Evolutionary conservation across 1,140 invertebrate genomes (phyloP).

Genomic region (Berghia stephanieae): DNA sequence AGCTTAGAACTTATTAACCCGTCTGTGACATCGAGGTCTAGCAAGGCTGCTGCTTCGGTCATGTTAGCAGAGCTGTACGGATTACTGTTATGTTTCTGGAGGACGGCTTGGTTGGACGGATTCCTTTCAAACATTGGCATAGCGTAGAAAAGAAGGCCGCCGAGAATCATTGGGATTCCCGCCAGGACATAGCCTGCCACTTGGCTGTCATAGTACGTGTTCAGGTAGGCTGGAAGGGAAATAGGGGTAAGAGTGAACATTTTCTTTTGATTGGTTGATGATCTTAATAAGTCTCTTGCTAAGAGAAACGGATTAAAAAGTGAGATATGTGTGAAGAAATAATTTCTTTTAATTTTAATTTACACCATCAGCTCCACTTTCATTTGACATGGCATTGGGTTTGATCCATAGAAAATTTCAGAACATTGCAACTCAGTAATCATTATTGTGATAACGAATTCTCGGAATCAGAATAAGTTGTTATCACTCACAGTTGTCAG

Average conservation of each 20-base stretch:
- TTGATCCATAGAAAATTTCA: too few relatives aligned
- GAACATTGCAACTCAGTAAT: too few relatives aligned
- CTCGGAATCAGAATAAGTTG: too few relatives aligned
- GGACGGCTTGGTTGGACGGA: slow-evolving; percentile 55
- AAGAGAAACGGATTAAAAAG: too few relatives aligned
- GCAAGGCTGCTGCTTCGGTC: slow-evolving; percentile 56
- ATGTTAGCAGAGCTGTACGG: slow-evolving; percentile 49
- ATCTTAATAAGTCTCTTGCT: too few relatives aligned
- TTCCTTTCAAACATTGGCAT: slow-evolving; percentile 60
- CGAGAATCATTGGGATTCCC: slow-evolving; percentile 52
- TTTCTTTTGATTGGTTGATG: too few relatives aligned
- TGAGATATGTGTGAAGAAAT: neutral
- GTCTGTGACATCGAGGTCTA: slow-evolving; percentile 59
- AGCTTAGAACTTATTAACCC: slow-evolving; percentile 49
- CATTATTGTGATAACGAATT: too few relatives aligned
- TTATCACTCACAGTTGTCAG: too few relatives aligned
- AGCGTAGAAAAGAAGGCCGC: slow-evolving; percentile 55
- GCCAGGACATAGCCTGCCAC: slow-evolving; percentile 56
- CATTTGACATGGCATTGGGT: too few relatives aligned
- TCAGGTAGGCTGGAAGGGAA: slow-evolving; percentile 58
- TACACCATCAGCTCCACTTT: too few relatives aligned
- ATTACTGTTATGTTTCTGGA: slow-evolving; percentile 53
- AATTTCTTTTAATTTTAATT: slow-evolving; percentile 1
- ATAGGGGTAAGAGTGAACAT: slow-evolving; percentile 17
- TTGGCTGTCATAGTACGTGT: slow-evolving; percentile 43